Percentiles rank a stretch among this genome's conserved stretches.
These are phyloP conservation scores for Abramis brama DNA, from an alignment of 2,113 vertebrate genomes.

Conservation along the genomic window DNA sequence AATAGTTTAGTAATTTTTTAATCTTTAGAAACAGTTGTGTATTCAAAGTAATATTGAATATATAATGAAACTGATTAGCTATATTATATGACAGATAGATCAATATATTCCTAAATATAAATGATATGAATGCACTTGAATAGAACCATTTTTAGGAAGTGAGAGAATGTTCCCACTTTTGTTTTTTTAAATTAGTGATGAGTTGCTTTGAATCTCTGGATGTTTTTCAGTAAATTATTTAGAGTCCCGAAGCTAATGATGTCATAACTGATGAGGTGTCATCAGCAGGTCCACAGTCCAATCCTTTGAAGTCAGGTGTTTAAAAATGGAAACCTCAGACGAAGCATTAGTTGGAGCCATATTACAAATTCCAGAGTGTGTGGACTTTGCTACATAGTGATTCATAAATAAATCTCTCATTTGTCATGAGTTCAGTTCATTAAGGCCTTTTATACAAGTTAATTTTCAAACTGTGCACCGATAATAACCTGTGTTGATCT, in stretches of 20 bases:
- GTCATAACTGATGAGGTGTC: conserved; percentile 19
- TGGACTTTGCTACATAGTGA: conserved; percentile 36
- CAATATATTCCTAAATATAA: background rate
- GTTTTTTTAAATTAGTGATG: background rate
- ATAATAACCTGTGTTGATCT: background rate
- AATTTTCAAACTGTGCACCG: background rate
- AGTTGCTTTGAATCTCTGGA: conserved; percentile 1
- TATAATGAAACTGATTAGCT: background rate
- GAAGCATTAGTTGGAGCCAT: background rate
- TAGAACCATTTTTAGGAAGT: background rate
- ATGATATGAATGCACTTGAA: background rate
- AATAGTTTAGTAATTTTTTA: background rate
- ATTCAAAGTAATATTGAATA: background rate
- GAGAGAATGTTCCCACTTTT: background rate
- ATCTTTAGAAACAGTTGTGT: background rate
- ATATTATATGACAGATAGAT: background rate
- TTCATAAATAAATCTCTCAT: conserved; percentile 1
- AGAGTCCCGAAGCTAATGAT: background rate
- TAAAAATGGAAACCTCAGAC: background rate
- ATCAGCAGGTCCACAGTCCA: conserved; percentile 10
- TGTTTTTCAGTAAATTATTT: background rate
- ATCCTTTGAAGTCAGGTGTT: background rate
- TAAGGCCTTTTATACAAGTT: conserved; percentile 14
- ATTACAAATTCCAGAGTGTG: background rate
- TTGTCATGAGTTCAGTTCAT: background rate